A percentile compares a stretch with the other conserved stretches of the same genome.
Evolutionary conservation across 92 coral and sea anemone species (phyloP).

Genomic region (Bergia sp.): DNA sequence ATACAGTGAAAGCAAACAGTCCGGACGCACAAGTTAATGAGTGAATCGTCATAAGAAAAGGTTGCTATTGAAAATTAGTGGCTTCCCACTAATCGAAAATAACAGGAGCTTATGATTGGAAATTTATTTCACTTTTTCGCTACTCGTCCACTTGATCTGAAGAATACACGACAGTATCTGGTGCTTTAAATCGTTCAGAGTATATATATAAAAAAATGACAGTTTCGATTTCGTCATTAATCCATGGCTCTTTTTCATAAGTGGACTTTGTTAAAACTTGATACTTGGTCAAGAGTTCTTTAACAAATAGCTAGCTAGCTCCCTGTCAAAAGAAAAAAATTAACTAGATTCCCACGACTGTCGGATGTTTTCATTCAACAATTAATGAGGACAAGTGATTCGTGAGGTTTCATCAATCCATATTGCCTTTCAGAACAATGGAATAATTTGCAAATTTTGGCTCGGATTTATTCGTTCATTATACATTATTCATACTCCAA

Average conservation of each 20-base stretch:
- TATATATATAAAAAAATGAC: neutral
- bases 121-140: conserved; percentile 25
- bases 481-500: conserved; percentile 33
- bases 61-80: conserved; percentile 26
- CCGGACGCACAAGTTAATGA: conserved; percentile 27
- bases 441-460: conserved; percentile 43
- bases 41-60: conserved; percentile 18
- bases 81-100: conserved; percentile 31
- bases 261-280: conserved; percentile 25
- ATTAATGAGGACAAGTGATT: conserved; percentile 17
- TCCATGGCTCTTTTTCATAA: neutral
- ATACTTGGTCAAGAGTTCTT: conserved; percentile 27
- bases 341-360: conserved; percentile 11
- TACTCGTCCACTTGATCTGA: neutral
- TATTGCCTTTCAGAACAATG: conserved; percentile 29
- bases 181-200: neutral
- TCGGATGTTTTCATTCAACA: conserved; percentile 43
- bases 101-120: conserved; percentile 32
- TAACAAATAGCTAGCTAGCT: conserved; percentile 17
- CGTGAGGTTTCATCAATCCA: conserved; percentile 18
- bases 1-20: conserved; percentile 35
- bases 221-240: neutral
- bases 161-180: neutral
- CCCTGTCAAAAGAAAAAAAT: conserved; percentile 10
- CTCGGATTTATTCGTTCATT: conserved; percentile 23